Conservation (phyloP, 2,797 vertebrate genomes). For the Columba guinea region DNA sequence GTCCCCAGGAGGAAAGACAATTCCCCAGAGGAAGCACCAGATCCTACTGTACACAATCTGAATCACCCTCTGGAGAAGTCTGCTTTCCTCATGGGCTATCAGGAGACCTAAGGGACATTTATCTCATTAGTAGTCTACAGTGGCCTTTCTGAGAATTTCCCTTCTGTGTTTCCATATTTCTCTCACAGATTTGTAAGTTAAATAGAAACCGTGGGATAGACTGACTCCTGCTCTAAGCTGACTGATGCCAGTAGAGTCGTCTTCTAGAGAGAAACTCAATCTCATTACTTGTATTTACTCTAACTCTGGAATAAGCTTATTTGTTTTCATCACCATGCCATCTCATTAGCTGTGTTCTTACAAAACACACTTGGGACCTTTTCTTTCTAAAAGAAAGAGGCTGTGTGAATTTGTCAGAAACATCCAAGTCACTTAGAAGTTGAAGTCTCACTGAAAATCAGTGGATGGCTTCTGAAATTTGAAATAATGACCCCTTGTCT, state of each 20-base stretch:
- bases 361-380: neutral
- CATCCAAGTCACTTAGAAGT: neutral
- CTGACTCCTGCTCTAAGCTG: neutral
- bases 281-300: neutral
- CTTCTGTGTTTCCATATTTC: neutral
- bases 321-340: neutral
- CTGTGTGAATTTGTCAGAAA: neutral
- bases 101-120: neutral
- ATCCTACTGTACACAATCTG: neutral
- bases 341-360: neutral
- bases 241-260: neutral
- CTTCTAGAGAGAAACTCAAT: neutral
- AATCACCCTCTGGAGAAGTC: neutral
- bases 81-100: neutral
- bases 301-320: neutral
- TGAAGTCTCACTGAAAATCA: neutral
- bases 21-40: neutral
- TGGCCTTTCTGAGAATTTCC: neutral
- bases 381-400: neutral
- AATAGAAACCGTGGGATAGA: neutral
- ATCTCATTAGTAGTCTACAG: neutral
- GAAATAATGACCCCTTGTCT: neutral
- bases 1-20: neutral
- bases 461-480: neutral
- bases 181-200: neutral